Evolutionary conservation across 1,140 invertebrate genomes (phyloP).

Genomic region (Drosophila bipectinata): DNA sequence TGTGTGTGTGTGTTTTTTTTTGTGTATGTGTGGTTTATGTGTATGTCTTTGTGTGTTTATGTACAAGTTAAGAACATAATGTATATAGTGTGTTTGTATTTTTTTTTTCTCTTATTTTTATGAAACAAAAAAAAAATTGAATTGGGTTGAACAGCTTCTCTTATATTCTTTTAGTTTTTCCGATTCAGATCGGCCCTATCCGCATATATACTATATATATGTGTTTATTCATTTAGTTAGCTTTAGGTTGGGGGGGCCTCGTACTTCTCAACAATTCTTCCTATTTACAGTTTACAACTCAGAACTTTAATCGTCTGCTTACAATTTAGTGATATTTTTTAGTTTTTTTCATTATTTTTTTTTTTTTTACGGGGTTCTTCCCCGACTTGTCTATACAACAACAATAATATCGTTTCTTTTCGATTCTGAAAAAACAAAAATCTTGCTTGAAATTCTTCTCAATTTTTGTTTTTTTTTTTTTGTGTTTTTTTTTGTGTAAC

Average conservation of each 20-base stretch:
- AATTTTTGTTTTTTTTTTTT: conserved; percentile 16
- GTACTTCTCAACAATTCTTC: conserved; percentile 37
- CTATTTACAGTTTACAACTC: conserved; percentile 47
- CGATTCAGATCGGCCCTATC: conserved; percentile 25
- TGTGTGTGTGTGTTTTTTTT: conserved; percentile 5
- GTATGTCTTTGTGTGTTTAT: conserved; percentile 23
- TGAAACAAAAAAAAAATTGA: conserved; percentile 14
- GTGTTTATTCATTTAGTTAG: conserved; percentile 7
- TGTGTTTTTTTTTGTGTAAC: conserved; percentile 52
- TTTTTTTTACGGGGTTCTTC: conserved; percentile 13
- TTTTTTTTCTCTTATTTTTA: neutral
- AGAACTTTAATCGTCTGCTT: conserved; percentile 56
- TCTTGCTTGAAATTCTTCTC: conserved; percentile 22
- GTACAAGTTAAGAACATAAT: conserved; percentile 25
- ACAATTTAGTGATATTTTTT: conserved; percentile 70
- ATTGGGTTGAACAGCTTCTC: conserved; percentile 30
- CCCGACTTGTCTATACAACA: conserved; percentile 36
- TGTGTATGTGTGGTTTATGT: neutral
- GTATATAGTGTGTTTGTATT: neutral
- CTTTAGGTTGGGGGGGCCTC: conserved; percentile 7
- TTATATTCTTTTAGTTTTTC: conserved; percentile 15
- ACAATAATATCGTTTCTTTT: conserved; percentile 65
- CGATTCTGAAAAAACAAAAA: conserved; percentile 62
- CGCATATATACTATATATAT: neutral
- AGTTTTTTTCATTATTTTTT: conserved; percentile 5